phyloP scores from a whole-genome alignment of 2,888 invertebrate genomes.

The Phasia obesa region DNA sequence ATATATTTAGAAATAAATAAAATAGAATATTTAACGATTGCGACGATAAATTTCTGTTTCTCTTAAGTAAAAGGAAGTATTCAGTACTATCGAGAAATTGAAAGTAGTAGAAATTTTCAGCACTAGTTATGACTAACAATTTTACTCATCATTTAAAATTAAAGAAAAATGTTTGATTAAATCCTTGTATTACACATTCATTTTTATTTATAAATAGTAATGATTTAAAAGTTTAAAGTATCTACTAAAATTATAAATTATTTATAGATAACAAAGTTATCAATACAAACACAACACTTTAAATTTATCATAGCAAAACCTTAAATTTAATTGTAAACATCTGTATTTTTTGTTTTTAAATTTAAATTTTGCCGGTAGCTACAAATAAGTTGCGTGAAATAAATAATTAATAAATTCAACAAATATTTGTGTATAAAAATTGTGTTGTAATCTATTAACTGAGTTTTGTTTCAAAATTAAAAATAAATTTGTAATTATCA shows the following conservation, averaged over 20 bases:
- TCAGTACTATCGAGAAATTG: too few relatives aligned
- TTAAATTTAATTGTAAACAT: constrained; percentile 20
- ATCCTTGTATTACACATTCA: not conserved
- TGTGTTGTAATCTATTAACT: constrained; percentile 41
- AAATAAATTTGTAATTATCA: not conserved
- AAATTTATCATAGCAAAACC: constrained; percentile 5
- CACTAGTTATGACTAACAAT: too few relatives aligned
- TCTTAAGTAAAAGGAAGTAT: too few relatives aligned
- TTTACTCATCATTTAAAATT: too few relatives aligned
- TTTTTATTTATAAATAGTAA: constrained; percentile 4
- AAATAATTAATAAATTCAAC: constrained; percentile 12
- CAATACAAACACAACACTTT: too few relatives aligned
- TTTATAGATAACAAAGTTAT: constrained; percentile 1
- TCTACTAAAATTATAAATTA: constrained; percentile 27
- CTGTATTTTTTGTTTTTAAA: constrained; percentile 11
- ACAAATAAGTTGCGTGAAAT: constrained; percentile 49
- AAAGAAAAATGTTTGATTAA: too few relatives aligned
- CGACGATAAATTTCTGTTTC: too few relatives aligned
- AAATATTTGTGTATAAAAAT: not conserved
- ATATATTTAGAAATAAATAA: too few relatives aligned
- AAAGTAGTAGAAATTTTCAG: too few relatives aligned
- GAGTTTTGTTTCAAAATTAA: constrained; percentile 18
- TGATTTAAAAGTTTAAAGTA: constrained; percentile 23
- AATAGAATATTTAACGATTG: too few relatives aligned
- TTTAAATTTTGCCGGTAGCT: constrained; percentile 8